Evolutionary conservation across 2,888 invertebrate genomes (phyloP).

Genomic region (Nebria brevicollis): DNA sequence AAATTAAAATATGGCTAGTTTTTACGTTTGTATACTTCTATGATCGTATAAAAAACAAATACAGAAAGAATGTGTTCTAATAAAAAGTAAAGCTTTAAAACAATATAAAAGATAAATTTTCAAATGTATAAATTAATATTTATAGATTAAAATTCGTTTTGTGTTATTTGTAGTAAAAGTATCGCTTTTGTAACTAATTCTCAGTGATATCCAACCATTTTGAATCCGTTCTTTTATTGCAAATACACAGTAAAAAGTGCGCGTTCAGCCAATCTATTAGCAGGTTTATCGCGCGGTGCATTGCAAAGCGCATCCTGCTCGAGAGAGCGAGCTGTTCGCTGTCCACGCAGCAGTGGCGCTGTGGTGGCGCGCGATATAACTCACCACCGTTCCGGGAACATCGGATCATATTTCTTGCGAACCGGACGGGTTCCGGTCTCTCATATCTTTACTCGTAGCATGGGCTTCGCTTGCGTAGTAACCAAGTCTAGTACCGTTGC

Average conservation of each 20-base stretch:
- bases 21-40: too few species aligned
- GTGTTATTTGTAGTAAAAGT: too few species aligned
- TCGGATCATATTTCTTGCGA: conserved; percentile 61
- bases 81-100: too few species aligned
- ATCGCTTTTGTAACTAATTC: background rate
- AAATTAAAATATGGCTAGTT: too few species aligned
- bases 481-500: background rate
- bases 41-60: too few species aligned
- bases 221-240: background rate
- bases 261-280: background rate
- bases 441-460: conserved; percentile 13
- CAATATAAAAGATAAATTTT: too few species aligned
- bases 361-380: conserved; percentile 57
- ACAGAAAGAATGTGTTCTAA: too few species aligned
- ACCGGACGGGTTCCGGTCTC: conserved; percentile 29
- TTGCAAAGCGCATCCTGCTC: background rate
- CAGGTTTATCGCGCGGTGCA: background rate
- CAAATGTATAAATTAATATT: background rate
- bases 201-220: background rate
- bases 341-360: conserved; percentile 6
- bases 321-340: background rate
- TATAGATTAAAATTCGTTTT: background rate
- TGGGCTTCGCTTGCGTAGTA: background rate
- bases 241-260: background rate
- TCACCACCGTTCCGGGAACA: conserved; percentile 57